Evolutionary conservation across 2,797 vertebrate genomes (phyloP).

Genomic region (Notolepis coatsorum): DNA sequence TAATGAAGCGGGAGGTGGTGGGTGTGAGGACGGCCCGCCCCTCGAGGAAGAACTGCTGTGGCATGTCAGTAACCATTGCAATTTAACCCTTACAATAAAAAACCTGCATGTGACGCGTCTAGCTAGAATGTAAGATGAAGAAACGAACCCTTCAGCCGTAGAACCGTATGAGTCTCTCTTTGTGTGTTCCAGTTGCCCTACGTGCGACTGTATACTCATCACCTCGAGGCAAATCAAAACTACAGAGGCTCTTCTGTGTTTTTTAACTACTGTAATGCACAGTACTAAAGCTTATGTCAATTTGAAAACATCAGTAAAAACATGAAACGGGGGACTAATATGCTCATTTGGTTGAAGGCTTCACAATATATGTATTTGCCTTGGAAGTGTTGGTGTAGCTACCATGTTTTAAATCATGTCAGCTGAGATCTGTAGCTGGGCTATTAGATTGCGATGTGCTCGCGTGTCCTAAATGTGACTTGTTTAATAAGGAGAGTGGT

Average conservation of each 20-base stretch:
- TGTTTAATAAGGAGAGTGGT: constrained; percentile 10
- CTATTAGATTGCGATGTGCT: constrained; percentile 16
- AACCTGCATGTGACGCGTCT: constrained; percentile 35
- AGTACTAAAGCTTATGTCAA: background rate
- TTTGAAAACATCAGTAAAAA: too few relatives aligned
- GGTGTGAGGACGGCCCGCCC: too few relatives aligned
- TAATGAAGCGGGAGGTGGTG: constrained; percentile 22
- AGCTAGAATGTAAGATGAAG: constrained; percentile 17
- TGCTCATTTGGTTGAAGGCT: background rate
- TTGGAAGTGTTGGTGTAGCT: constrained; percentile 18
- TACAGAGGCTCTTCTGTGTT: too few relatives aligned
- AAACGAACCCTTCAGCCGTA: constrained; percentile 9
- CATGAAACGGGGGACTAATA: background rate
- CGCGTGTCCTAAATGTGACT: constrained; percentile 10
- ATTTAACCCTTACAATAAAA: constrained; percentile 13
- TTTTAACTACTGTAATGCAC: constrained; percentile 7
- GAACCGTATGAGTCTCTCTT: background rate
- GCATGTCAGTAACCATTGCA: too few relatives aligned
- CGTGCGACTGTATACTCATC: too few relatives aligned
- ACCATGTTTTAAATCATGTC: background rate
- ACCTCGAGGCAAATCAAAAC: too few relatives aligned
- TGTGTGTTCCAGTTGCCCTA: too few relatives aligned
- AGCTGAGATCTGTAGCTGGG: constrained; percentile 35
- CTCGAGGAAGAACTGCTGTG: too few relatives aligned
- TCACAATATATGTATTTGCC: background rate